Evolutionary conservation across 1,140 invertebrate species (phyloP).

Genomic region (Trichogramma pretiosum): DNA sequence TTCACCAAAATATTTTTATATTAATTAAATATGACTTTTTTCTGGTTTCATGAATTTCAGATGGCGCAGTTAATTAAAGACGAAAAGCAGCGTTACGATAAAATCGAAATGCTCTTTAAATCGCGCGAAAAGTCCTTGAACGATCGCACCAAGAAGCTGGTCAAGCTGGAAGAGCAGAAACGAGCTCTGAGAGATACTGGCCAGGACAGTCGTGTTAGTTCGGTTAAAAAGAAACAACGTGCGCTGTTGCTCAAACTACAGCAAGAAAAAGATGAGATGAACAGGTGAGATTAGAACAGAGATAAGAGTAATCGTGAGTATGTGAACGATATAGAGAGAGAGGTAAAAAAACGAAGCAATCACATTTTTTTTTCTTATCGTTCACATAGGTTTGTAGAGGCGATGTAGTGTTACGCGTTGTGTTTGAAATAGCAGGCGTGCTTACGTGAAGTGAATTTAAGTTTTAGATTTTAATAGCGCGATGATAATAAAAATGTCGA

Average conservation of each 20-base stretch:
- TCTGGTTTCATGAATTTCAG: slow-evolving; percentile 14
- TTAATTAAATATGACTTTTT: neutral
- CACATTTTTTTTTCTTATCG: no score
- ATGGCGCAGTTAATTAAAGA: slow-evolving; percentile 44
- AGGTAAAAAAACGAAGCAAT: no score
- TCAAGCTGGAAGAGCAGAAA: slow-evolving; percentile 49
- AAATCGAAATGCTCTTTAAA: slow-evolving; percentile 47
- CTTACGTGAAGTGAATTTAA: no score
- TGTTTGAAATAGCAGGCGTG: no score
- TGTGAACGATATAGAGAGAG: no score
- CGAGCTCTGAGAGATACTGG: slow-evolving; percentile 44
- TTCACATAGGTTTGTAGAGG: no score
- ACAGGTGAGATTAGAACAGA: no score
- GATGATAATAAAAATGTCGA: neutral
- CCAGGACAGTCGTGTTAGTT: slow-evolving; percentile 43
- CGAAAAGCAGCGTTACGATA: slow-evolving; percentile 41
- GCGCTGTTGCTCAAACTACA: slow-evolving; percentile 44
- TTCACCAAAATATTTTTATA: neutral
- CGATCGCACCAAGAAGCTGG: slow-evolving; percentile 51
- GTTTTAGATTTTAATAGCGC: neutral
- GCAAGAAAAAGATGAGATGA: slow-evolving; percentile 50
- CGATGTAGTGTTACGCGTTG: no score
- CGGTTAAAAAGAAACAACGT: slow-evolving; percentile 49
- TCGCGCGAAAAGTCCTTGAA: slow-evolving; percentile 49
- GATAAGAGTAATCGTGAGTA: no score